Conservation (phyloP, 2,888 invertebrate species). For the Thyatira batis region DNA sequence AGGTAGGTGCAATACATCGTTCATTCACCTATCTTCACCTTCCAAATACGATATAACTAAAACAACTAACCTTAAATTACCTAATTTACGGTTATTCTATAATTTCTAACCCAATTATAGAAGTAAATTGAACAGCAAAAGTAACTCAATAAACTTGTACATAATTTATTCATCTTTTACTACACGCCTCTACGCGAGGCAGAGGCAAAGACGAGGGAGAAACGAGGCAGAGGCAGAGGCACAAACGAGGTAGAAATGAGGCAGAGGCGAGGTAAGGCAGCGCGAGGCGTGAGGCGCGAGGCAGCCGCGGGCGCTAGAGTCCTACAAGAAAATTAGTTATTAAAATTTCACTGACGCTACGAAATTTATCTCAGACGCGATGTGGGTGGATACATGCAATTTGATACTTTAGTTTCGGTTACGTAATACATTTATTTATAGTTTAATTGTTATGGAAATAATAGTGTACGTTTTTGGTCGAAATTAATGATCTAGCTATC, state of each 20-base stretch:
- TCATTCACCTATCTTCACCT: too few species aligned
- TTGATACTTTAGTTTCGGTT: conserved; percentile 53
- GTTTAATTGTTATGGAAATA: too few species aligned
- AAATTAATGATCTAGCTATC: too few species aligned
- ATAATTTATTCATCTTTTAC: neutral
- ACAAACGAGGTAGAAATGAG: neutral
- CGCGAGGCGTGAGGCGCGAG: neutral
- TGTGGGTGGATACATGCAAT: conserved; percentile 24
- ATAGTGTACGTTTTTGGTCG: too few species aligned
- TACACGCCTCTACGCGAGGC: neutral
- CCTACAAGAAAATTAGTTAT: conserved; percentile 83
- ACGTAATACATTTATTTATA: too few species aligned
- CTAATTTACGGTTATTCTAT: too few species aligned
- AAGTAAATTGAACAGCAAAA: neutral
- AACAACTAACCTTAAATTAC: too few species aligned
- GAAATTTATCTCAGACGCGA: conserved; percentile 76
- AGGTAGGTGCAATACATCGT: too few species aligned
- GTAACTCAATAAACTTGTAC: neutral
- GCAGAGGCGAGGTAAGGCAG: neutral
- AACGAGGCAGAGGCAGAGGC: neutral
- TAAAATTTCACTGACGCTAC: conserved; percentile 82
- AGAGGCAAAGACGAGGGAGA: neutral
- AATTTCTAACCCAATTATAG: too few species aligned
- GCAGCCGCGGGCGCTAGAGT: conserved; percentile 28
- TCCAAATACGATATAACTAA: too few species aligned